Evolutionary conservation across 2,888 invertebrate species (phyloP).

Genomic region (Lucinisca nassula): DNA sequence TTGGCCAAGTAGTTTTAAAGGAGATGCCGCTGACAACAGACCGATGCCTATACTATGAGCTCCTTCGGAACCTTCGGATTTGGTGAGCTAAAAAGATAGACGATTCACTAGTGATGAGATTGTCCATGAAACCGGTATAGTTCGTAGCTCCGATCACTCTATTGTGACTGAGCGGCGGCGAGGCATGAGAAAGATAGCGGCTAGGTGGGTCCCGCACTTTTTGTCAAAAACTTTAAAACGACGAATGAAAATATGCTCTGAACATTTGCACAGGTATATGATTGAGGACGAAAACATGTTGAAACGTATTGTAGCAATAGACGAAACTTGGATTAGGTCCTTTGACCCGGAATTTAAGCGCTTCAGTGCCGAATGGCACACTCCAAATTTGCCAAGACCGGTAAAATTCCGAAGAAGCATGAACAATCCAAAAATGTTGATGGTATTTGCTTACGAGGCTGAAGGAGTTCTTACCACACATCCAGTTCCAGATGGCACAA

Average conservation of each 20-base stretch:
- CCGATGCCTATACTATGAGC: too few relatives aligned
- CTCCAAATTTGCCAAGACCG: neutral
- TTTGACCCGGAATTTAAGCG: neutral
- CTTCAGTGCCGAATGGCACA: neutral
- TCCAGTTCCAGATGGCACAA: neutral
- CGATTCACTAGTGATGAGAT: neutral
- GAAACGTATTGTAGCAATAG: neutral
- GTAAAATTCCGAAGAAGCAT: neutral
- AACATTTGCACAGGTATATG: neutral
- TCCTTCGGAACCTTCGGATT: too few relatives aligned
- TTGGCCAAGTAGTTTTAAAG: too few relatives aligned
- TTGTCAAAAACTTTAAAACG: neutral
- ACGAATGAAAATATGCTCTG: neutral
- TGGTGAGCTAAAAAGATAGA: too few relatives aligned
- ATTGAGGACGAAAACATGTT: neutral
- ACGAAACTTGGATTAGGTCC: neutral
- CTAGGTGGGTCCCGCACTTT: neutral
- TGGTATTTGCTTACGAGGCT: neutral
- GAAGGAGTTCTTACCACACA: neutral
- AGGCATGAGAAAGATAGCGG: neutral
- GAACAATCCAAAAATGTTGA: neutral
- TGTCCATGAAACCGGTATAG: neutral
- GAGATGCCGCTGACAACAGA: too few relatives aligned
- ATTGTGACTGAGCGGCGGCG: neutral
- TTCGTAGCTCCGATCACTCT: neutral